A percentile compares a stretch with the other conserved stretches of the same genome.
Evolutionary conservation across 1,140 invertebrate genomes (phyloP).

Genomic region (Trinorchestia longiramus): DNA sequence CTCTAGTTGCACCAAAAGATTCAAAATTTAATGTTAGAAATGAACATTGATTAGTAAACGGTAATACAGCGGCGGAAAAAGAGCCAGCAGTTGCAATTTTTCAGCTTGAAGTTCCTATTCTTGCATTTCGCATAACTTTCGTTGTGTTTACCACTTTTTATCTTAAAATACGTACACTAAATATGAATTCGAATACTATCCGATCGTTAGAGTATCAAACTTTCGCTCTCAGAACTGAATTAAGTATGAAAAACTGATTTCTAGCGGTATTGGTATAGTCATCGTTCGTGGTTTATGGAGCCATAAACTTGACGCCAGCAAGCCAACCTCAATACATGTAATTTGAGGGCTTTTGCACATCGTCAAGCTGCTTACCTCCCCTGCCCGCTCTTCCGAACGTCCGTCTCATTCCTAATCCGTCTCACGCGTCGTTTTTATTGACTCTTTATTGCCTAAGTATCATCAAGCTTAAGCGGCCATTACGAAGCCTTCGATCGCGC

Average conservation of each 20-base stretch:
- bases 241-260: background rate
- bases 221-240: background rate
- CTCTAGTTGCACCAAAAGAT: too few relatives aligned
- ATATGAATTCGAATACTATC: too few relatives aligned
- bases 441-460: constrained; percentile 30
- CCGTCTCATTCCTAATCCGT: constrained; percentile 35
- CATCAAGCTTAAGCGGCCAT: constrained; percentile 36
- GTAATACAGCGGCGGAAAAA: too few relatives aligned
- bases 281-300: background rate
- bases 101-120: too few relatives aligned
- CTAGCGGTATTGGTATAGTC: background rate
- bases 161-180: too few relatives aligned
- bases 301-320: background rate
- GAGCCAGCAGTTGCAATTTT: too few relatives aligned
- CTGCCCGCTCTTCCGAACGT: background rate
- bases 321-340: background rate
- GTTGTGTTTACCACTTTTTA: too few relatives aligned
- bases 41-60: too few relatives aligned
- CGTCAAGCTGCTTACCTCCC: background rate
- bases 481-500: background rate
- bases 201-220: too few relatives aligned
- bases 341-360: constrained; percentile 24
- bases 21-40: too few relatives aligned
- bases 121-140: too few relatives aligned
- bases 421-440: constrained; percentile 27